Conservation (phyloP, 2,113 vertebrate genomes). For the Gambusia affinis region DNA sequence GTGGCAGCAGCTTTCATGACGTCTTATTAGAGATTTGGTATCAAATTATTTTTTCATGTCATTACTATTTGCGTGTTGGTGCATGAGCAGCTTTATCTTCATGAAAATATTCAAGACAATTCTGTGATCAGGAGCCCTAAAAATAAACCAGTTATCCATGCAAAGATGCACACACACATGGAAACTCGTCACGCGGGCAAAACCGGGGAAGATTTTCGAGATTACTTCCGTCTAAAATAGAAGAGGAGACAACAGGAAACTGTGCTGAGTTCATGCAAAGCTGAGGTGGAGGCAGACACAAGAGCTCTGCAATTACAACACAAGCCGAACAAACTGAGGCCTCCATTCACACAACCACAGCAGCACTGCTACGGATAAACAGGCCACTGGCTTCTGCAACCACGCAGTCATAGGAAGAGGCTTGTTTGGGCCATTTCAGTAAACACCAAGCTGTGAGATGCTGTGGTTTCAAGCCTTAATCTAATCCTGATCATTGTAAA, state of each 20-base stretch:
- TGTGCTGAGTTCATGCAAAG: conserved; percentile 40
- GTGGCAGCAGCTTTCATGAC: neutral
- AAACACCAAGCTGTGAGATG: neutral
- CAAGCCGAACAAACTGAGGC: conserved; percentile 50
- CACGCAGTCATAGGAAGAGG: conserved; percentile 25
- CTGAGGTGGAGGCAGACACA: conserved; percentile 44
- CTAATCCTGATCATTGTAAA: neutral
- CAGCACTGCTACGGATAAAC: conserved; percentile 30
- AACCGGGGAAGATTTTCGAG: conserved; percentile 38
- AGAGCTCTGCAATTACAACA: conserved; percentile 64
- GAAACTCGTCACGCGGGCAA: conserved; percentile 22
- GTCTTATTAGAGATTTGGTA: neutral
- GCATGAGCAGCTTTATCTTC: neutral
- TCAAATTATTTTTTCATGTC: conserved; percentile 1
- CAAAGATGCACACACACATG: neutral
- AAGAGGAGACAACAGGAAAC: conserved; percentile 71
- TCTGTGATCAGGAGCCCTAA: conserved; percentile 14
- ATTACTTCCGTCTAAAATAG: conserved; percentile 43
- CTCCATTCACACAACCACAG: conserved; percentile 50
- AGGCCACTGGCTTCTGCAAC: conserved; percentile 31
- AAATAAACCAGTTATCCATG: conserved; percentile 22
- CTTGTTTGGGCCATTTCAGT: conserved; percentile 35
- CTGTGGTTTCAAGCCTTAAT: neutral
- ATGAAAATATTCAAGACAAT: neutral
- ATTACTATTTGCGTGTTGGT: neutral